Conservation (phyloP, 1,140 invertebrate genomes). For the Catajapyx aquilonaris region DNA sequence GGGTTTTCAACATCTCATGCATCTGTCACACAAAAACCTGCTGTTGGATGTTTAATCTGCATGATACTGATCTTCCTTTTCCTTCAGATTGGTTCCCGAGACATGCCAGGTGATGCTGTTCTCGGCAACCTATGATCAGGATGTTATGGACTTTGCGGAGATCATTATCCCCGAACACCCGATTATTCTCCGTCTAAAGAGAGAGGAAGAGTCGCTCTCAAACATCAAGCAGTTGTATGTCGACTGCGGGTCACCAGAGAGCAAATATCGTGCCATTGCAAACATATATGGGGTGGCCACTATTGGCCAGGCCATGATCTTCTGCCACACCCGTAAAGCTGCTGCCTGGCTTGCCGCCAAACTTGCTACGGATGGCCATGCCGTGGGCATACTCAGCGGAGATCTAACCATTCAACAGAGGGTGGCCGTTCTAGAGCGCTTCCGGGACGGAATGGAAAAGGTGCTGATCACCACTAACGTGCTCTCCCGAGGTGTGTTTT, state of each 20-base stretch:
- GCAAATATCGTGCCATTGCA: conserved; percentile 78
- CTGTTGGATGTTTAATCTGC: too few relatives aligned
- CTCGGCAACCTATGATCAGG: conserved; percentile 86
- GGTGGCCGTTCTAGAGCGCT: conserved; percentile 82
- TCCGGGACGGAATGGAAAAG: conserved; percentile 75
- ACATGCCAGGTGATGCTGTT: conserved; percentile 96
- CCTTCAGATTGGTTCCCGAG: conserved; percentile 27
- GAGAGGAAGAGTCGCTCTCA: conserved; percentile 89
- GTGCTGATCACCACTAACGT: conserved; percentile 98
- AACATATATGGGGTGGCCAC: conserved; percentile 93
- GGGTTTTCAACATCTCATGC: too few relatives aligned
- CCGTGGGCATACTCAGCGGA: conserved; percentile 76
- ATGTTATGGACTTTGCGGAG: conserved; percentile 94
- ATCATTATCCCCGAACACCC: conserved; percentile 82
- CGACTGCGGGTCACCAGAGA: conserved; percentile 45
- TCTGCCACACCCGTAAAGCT: conserved; percentile 83
- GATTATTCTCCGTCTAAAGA: conserved; percentile 60
- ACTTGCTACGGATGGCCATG: conserved; percentile 78
- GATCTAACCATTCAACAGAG: conserved; percentile 84
- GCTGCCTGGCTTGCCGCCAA: conserved; percentile 74
- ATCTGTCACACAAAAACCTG: too few relatives aligned
- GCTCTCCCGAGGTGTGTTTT: conserved; percentile 52
- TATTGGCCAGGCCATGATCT: conserved; percentile 95
- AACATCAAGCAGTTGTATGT: conserved; percentile 98
- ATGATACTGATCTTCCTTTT: too few relatives aligned